phyloP scores from a whole-genome alignment of 92 coral and sea anemone genomes.

The Metridium senile region DNA sequence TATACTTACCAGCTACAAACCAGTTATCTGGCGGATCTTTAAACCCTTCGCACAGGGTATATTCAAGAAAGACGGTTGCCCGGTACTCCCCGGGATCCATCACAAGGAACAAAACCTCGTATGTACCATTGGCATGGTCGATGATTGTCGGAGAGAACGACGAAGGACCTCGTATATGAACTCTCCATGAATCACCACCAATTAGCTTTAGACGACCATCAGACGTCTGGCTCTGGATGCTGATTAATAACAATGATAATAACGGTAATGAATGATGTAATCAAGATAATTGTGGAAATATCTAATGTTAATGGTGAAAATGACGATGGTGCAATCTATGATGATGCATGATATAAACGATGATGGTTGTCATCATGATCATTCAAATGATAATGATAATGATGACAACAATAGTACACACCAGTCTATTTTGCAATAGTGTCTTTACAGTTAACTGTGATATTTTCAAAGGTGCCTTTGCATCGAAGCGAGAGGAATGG shows the following conservation, averaged over 20 bases:
- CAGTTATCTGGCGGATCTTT: conserved; percentile 84
- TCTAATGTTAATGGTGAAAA: too few species aligned
- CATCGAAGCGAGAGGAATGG: too few species aligned
- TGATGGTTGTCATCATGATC: too few species aligned
- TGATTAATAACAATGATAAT: not conserved
- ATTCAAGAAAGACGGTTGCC: conserved; percentile 63
- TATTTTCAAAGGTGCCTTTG: too few species aligned
- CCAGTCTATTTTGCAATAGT: too few species aligned
- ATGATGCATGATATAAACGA: too few species aligned
- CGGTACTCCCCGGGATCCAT: conserved; percentile 86
- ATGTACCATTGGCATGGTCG: conserved; percentile 89
- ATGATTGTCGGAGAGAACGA: conserved; percentile 75
- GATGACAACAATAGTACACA: too few species aligned
- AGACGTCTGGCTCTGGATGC: conserved; percentile 75
- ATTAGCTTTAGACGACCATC: conserved; percentile 51
- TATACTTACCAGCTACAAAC: conserved; percentile 80
- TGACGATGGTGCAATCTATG: too few species aligned
- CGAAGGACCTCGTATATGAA: conserved; percentile 74
- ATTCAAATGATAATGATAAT: too few species aligned
- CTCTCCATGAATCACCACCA: conserved; percentile 91
- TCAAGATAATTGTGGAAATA: too few species aligned
- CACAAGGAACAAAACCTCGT: conserved; percentile 83
- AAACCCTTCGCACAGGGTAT: conserved; percentile 79
- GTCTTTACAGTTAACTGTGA: too few species aligned
- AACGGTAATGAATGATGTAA: too few species aligned